Evolutionary conservation across 2,113 vertebrate genomes (phyloP), one percentile per base, ranked within the genome.

Genomic region (Gambusia affinis): DNA sequence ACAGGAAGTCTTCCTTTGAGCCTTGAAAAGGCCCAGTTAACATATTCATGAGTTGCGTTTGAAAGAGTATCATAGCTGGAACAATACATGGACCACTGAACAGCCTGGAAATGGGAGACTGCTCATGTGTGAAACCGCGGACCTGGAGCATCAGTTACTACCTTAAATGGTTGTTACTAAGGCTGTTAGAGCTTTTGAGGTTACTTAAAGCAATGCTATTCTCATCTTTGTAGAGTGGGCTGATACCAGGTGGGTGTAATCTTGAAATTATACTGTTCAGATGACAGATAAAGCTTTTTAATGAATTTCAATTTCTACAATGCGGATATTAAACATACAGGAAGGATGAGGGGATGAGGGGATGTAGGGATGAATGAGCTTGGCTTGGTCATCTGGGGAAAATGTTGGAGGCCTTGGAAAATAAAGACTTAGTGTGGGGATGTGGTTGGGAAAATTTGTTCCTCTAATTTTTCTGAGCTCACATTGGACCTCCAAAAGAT

Each of bases 1-100:
- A 4, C 39, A 79, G 37, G 42, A 75, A 76, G 67, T 61, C 28
- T 65, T 64, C 28, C 39, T 72, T 24, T 72, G 62, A 77, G 68
- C n/a, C 62, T 0, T 70, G 67, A 44, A 44, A 70, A 65, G 30
- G 51, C 33, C 39, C 12, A 19, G 61, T 64, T 57, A 35, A 72
- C 69, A 67, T n/a, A 44, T 64, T 28, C 1, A 51, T 67, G 35
- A 54, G 60, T 28, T 76, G 27, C 8, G 24, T 1, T 28, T 10
- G 57, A 62, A 70, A 54, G 6, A 8, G 30, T 11, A 69, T 33
- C 29, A 54, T 39, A 65, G 64, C 37, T 42, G 27, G 39, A 28
- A 67, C 65, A 44, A 37, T n/a, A 37, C 63, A 12, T 22, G 24
- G 63, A 37, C 31, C 64, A 62, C 29, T 17, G 6, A 62, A 10